Evolutionary conservation across 2,888 invertebrate genomes (phyloP).

Genomic region (Aporophyla nigra): DNA sequence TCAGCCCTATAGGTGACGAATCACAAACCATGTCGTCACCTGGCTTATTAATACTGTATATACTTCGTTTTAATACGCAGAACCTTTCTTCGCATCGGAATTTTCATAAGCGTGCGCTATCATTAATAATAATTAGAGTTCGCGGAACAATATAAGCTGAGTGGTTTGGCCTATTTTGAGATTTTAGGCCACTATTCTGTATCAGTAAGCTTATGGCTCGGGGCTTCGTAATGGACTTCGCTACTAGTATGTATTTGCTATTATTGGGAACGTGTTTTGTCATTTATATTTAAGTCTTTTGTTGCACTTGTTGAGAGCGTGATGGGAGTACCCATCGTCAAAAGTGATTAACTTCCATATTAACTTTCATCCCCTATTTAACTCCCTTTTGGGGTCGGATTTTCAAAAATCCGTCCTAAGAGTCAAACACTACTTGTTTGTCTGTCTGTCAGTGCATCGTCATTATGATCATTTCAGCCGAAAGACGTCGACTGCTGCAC

Average conservation of each 20-base stretch:
- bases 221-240: slow-evolving; percentile 29
- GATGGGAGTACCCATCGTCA: no score
- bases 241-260: slow-evolving; percentile 16
- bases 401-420: neutral
- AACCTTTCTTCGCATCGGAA: slow-evolving; percentile 69
- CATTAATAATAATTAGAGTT: slow-evolving; percentile 88
- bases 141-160: slow-evolving; percentile 83
- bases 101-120: slow-evolving; percentile 77
- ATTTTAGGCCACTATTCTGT: slow-evolving; percentile 77
- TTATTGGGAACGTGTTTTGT: neutral
- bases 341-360: neutral
- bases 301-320: no score
- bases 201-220: slow-evolving; percentile 41
- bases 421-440: no score
- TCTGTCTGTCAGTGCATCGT: no score
- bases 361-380: neutral
- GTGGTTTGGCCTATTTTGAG: slow-evolving; percentile 82
- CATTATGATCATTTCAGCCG: no score
- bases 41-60: slow-evolving; percentile 48
- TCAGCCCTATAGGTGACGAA: slow-evolving; percentile 34
- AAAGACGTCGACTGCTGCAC: no score
- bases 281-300: neutral
- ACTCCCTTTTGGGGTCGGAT: neutral
- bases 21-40: slow-evolving; percentile 40
- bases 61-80: slow-evolving; percentile 53